A percentile compares a stretch with the other conserved stretches of the same genome.
These are phyloP conservation scores for Gonocerus acuteangulatus DNA, from an alignment of 2,888 invertebrate species.

Conservation along the genomic window DNA sequence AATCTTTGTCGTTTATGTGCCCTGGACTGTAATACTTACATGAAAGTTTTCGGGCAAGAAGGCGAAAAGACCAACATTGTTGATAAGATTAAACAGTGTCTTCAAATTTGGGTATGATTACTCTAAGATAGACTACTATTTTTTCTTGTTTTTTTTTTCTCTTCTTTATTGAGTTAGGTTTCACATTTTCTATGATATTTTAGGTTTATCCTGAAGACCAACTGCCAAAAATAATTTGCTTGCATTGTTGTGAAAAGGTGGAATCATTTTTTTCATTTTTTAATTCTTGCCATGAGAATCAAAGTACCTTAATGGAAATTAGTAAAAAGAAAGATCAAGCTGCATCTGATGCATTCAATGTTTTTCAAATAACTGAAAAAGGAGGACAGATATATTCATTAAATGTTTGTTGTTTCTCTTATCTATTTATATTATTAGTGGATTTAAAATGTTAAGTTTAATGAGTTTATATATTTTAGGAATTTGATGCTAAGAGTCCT, in stretches of 20 bases:
- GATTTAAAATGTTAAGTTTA: background rate
- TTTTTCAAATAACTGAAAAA: conserved; percentile 9
- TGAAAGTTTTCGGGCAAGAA: conserved; percentile 39
- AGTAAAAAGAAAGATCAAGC: conserved; percentile 35
- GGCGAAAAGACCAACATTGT: conserved; percentile 39
- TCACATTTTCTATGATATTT: background rate
- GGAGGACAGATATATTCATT: background rate
- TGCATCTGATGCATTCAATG: background rate
- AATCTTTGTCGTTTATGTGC: conserved; percentile 35
- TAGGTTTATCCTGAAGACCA: conserved; percentile 40
- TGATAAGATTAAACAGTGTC: conserved; percentile 40
- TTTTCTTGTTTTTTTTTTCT: background rate
- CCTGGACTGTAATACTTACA: conserved; percentile 37
- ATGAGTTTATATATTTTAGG: background rate
- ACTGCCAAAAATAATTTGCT: conserved; percentile 40
- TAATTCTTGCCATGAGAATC: conserved; percentile 40
- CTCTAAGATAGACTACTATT: background rate
- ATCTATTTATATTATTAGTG: background rate
- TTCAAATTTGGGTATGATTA: conserved; percentile 41
- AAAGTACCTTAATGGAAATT: conserved; percentile 39
- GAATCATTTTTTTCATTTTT: conserved; percentile 41
- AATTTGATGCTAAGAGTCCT: conserved; percentile 5
- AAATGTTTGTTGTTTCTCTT: background rate
- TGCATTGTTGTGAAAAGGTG: conserved; percentile 39
- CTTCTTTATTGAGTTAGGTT: background rate